Conservation (phyloP, 2,797 vertebrate genomes). For the Cyprinodon diabolis region DNA sequence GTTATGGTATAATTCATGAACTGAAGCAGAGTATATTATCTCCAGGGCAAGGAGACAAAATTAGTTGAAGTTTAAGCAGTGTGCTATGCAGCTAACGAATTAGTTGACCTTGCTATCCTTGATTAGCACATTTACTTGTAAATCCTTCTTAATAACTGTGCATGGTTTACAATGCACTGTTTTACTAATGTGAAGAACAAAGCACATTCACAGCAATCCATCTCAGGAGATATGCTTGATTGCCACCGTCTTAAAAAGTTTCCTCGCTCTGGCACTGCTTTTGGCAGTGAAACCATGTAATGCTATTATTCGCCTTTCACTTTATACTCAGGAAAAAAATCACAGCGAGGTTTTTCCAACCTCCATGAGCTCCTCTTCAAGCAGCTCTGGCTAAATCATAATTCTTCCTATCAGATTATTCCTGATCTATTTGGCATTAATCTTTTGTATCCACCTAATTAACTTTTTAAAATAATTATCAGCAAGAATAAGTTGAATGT, state of each 20-base stretch:
- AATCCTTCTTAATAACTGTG: constrained; percentile 29
- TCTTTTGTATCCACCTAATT: too few species aligned
- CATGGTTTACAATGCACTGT: constrained; percentile 20
- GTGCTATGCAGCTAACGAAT: neutral
- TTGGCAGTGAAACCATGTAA: constrained; percentile 59
- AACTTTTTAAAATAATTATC: too few species aligned
- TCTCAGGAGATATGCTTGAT: constrained; percentile 44
- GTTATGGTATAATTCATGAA: neutral
- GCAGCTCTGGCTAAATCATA: constrained; percentile 50
- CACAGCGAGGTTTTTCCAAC: constrained; percentile 51
- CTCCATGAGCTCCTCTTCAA: constrained; percentile 62
- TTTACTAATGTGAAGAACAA: constrained; percentile 30
- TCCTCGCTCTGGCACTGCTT: constrained; percentile 16
- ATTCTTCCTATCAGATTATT: constrained; percentile 58
- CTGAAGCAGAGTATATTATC: neutral
- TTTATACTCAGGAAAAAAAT: constrained; percentile 45
- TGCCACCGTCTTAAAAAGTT: constrained; percentile 46
- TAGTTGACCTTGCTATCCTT: neutral
- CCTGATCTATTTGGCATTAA: constrained; percentile 33
- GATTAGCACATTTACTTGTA: constrained; percentile 15
- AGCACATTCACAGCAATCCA: constrained; percentile 48
- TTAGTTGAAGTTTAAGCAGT: neutral
- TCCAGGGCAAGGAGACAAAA: neutral
- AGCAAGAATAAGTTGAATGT: too few species aligned
- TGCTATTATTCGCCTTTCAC: constrained; percentile 61